Conservation (phyloP, 2,888 invertebrate genomes). For the Bunonema sp. region DNA sequence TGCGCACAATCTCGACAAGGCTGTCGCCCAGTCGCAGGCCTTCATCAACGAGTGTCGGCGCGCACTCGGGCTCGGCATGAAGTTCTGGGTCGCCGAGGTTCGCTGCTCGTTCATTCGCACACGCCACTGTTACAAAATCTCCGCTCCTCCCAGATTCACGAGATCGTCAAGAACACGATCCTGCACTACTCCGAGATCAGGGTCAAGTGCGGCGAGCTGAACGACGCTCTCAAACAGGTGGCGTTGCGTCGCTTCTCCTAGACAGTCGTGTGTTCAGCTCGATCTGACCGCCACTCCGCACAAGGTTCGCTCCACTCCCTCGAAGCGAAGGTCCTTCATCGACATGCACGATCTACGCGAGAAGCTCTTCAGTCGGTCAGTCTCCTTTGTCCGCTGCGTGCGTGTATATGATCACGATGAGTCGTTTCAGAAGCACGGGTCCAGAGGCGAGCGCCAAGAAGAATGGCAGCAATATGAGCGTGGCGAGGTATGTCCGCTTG, state of each 20-base stretch:
- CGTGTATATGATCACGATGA: too few species aligned
- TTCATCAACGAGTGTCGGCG: constrained; percentile 44
- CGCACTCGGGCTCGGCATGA: constrained; percentile 43
- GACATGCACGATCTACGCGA: constrained; percentile 41
- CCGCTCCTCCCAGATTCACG: too few species aligned
- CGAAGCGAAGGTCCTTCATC: constrained; percentile 41
- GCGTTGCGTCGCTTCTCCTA: background rate
- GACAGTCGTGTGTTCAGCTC: constrained; percentile 15
- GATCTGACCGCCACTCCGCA: constrained; percentile 44
- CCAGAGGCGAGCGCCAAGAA: constrained; percentile 28
- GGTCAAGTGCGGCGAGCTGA: constrained; percentile 40
- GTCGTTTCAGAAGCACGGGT: constrained; percentile 1
- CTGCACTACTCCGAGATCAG: constrained; percentile 43
- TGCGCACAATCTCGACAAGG: constrained; percentile 41
- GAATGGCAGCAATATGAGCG: constrained; percentile 38
- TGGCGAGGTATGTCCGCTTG: constrained; percentile 30
- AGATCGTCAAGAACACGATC: constrained; percentile 44
- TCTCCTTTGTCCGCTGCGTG: constrained; percentile 17
- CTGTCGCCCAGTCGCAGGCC: constrained; percentile 43
- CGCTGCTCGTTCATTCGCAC: too few species aligned
- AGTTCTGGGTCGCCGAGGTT: constrained; percentile 45
- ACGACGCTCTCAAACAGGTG: constrained; percentile 43
- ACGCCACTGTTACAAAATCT: too few species aligned
- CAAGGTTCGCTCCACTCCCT: constrained; percentile 43
- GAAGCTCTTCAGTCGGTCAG: constrained; percentile 29